A percentile compares a stretch with the other conserved stretches of the same genome.
These are phyloP conservation scores for Macaria notata DNA, from an alignment of 2,888 invertebrate species.

Conservation along the genomic window DNA sequence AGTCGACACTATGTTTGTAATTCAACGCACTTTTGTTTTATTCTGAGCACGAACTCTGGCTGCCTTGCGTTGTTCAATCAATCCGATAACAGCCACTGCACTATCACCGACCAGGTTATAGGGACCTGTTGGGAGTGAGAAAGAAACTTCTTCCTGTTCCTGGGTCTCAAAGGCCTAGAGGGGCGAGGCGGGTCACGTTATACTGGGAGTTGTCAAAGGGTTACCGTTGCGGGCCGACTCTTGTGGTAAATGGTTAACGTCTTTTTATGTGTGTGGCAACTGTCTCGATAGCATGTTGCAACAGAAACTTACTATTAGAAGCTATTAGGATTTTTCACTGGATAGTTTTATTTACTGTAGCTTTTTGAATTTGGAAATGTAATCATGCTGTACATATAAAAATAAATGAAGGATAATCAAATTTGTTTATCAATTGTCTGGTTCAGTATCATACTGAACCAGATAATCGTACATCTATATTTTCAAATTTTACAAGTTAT, in stretches of 20 bases:
- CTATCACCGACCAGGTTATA: constrained; percentile 35
- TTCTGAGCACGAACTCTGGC: constrained; percentile 51
- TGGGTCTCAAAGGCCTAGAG: constrained; percentile 11
- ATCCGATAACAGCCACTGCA: constrained; percentile 48
- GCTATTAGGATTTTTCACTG: no score
- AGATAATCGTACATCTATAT: no score
- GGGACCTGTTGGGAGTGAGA: constrained; percentile 20
- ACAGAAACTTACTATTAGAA: no score
- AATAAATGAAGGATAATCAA: no score
- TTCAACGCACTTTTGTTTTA: constrained; percentile 44
- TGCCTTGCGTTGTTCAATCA: constrained; percentile 51
- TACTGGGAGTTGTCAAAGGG: constrained; percentile 41
- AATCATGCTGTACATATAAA: no score
- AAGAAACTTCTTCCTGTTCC: constrained; percentile 11
- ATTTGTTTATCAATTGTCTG: no score
- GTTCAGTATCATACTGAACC: no score
- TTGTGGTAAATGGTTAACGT: constrained; percentile 33
- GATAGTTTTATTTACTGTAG: no score
- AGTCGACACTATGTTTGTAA: constrained; percentile 36
- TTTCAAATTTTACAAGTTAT: no score
- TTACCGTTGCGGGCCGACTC: constrained; percentile 44
- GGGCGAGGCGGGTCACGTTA: constrained; percentile 29
- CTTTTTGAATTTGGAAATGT: no score
- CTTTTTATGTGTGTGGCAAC: no score
- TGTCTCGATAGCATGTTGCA: no score